Evolutionary conservation across 2,797 vertebrate genomes (phyloP), one percentile per base, ranked within the genome.

Genomic region (Pseudomugil tenellus): DNA sequence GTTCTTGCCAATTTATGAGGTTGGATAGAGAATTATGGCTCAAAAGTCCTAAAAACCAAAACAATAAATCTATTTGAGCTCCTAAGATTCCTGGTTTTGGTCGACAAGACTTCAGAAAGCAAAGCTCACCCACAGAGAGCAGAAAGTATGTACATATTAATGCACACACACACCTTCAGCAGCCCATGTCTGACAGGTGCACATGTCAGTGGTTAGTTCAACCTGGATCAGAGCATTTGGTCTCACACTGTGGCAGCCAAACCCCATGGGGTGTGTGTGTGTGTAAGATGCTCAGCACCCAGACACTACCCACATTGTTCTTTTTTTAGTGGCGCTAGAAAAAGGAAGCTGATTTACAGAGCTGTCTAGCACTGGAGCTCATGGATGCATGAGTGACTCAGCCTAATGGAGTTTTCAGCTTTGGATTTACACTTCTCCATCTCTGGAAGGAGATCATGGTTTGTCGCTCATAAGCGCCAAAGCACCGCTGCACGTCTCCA

Each of bases 391-490:
- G 90, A 85, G 80, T 86, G 89, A 84, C 84, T 87, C 79, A 23
- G 70, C 80, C 88, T 91, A 91, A 92, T 90, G 90, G 90, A 92
- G 89, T 92, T 92, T 92, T 92, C 89, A 91, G 89, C 85, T 86
- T 69, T 74, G 87, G 87, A 91, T 91, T 91, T 90, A 87, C 89
- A 89, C 85, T 82, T 85, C 84, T 91, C 59, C 76, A 25, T 84
- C 86, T 87, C 74, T 54, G 71, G 63, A 63, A 83, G 81, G 39
- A 79, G 76, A 39, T 39, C 37, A 17, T 46, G 1, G 63, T 66
- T 71, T 37, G 39, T 43, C 14, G 46, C 67, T 56, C 70, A 74
- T 32, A 56, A 72, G 74, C 62, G 51, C 74, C 48, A 70, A 63
- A 63, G 70, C 65, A 69, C 78, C 21, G 58, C 68, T 26, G 75